Conservation (phyloP, 1,140 invertebrate species). For the Calephelis virginiensis region DNA sequence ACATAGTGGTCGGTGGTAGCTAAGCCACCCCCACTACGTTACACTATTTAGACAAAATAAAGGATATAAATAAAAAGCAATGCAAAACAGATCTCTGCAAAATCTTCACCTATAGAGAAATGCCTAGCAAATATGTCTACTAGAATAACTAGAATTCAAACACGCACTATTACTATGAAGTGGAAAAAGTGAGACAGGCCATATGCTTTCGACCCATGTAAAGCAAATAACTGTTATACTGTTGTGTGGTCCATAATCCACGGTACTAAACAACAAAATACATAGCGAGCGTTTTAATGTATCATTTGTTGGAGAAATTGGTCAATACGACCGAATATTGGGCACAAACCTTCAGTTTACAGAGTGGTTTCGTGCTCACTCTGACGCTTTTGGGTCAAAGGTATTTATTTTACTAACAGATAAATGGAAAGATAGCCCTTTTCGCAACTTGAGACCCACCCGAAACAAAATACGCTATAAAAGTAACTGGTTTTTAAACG, state of each 20-base stretch:
- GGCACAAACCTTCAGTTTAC: conserved; percentile 37
- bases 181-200: conserved; percentile 16
- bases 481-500: conserved; percentile 18
- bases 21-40: too few relatives aligned
- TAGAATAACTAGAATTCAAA: conserved; percentile 19
- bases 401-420: conserved; percentile 65
- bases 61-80: too few relatives aligned
- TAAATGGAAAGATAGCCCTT: conserved; percentile 44
- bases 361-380: conserved; percentile 41
- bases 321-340: conserved; percentile 39
- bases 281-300: conserved; percentile 36
- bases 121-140: not conserved
- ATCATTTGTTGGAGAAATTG: conserved; percentile 51
- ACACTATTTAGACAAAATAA: too few relatives aligned
- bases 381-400: conserved; percentile 58
- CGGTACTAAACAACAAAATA: conserved; percentile 18
- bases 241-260: conserved; percentile 36
- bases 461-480: conserved; percentile 28
- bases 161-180: conserved; percentile 1
- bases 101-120: too few relatives aligned
- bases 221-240: conserved; percentile 49
- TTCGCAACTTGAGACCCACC: conserved; percentile 36
- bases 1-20: too few relatives aligned
- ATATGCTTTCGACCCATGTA: conserved; percentile 42
- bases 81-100: too few relatives aligned